Conservation (phyloP, 2,113 vertebrate species). For the Bambusicola thoracicus region DNA sequence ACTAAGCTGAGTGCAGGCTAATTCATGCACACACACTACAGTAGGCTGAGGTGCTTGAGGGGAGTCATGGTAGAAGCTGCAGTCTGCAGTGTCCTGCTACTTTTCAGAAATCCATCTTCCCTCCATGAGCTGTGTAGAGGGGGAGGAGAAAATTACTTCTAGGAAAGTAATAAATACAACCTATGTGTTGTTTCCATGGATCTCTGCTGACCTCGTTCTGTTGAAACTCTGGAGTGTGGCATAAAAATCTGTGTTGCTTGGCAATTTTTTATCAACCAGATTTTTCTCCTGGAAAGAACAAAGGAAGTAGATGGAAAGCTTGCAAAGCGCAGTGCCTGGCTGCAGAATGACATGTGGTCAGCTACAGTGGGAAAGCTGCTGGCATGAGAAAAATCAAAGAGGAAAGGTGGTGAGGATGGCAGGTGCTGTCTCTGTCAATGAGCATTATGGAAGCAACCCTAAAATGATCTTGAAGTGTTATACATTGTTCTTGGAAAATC, state of each 20-base stretch:
- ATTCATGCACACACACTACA: background rate
- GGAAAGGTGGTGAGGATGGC: background rate
- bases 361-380: background rate
- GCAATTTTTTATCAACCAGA: background rate
- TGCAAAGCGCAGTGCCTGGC: background rate
- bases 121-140: background rate
- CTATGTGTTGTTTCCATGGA: background rate
- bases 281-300: conserved; percentile 3
- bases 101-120: background rate
- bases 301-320: background rate
- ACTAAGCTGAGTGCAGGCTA: background rate
- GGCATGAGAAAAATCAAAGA: background rate
- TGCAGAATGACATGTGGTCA: background rate
- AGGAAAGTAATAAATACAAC: background rate
- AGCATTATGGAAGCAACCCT: background rate
- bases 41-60: background rate
- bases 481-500: background rate
- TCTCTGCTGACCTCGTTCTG: background rate
- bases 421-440: fast-evolving
- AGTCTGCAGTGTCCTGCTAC: too few species aligned
- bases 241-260: background rate
- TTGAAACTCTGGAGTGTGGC: background rate
- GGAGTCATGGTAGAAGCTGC: background rate
- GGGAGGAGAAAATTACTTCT: background rate
- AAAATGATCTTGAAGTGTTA: background rate